Conservation (phyloP, 2,113 vertebrate genomes). For the Elgaria multicarinata region DNA sequence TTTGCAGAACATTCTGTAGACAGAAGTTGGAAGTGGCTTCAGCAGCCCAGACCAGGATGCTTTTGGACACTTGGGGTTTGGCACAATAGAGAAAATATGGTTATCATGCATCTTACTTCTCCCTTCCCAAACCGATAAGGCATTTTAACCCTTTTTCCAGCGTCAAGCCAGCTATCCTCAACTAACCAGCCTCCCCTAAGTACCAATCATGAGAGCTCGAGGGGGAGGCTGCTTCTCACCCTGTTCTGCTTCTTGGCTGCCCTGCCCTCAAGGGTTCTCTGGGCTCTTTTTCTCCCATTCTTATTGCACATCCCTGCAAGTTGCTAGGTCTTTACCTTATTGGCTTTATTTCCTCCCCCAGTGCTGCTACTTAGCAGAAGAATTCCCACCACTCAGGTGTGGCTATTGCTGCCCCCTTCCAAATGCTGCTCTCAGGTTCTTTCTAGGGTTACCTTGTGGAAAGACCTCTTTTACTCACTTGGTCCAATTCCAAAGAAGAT, state of each 20-base stretch:
- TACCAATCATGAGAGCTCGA: too few species aligned
- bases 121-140: too few species aligned
- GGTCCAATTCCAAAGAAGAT: conserved; percentile 75
- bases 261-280: too few species aligned
- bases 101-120: background rate
- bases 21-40: background rate
- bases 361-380: background rate
- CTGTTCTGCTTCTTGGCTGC: too few species aligned
- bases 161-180: too few species aligned
- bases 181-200: too few species aligned
- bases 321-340: background rate
- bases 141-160: too few species aligned
- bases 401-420: too few species aligned
- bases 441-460: too few species aligned
- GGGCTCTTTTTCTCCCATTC: background rate
- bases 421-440: background rate
- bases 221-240: too few species aligned
- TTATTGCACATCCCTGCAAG: background rate
- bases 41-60: background rate
- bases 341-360: background rate
- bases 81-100: too few species aligned
- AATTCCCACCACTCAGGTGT: background rate
- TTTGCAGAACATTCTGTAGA: background rate
- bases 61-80: background rate
- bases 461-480: conserved; percentile 50